Conservation (phyloP, 64 coral and sea anemone genomes). For the Actinia equina region DNA sequence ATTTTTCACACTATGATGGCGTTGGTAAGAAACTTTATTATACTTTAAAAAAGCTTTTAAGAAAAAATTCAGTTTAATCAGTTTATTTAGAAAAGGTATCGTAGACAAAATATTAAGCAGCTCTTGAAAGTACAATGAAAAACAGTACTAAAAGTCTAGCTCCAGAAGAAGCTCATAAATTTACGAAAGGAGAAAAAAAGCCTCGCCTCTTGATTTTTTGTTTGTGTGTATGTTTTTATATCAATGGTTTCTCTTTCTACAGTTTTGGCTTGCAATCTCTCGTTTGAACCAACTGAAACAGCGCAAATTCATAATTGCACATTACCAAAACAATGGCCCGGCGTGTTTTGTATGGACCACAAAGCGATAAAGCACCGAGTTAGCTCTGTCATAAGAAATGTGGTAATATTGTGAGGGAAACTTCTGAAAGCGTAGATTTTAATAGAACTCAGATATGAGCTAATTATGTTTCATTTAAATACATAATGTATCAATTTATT, state of each 20-base stretch:
- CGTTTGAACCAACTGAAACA: slow-evolving; percentile 30
- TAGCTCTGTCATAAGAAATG: slow-evolving; percentile 21
- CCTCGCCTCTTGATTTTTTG: background rate
- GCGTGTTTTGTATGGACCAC: background rate
- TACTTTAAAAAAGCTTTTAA: background rate
- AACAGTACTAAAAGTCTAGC: background rate
- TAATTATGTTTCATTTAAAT: slow-evolving; percentile 10
- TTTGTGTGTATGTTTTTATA: background rate
- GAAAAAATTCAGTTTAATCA: background rate
- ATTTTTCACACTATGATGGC: background rate
- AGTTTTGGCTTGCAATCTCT: background rate
- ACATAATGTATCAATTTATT: background rate
- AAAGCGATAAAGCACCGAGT: slow-evolving; percentile 16
- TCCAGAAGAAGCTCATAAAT: background rate
- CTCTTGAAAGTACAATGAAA: background rate
- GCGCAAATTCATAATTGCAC: slow-evolving; percentile 7
- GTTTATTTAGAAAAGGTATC: background rate
- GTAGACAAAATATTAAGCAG: background rate
- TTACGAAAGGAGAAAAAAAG: background rate
- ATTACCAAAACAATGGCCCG: slow-evolving; percentile 5
- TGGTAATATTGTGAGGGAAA: background rate
- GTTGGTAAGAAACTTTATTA: background rate
- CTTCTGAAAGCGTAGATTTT: slow-evolving; percentile 10
- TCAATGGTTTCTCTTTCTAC: slow-evolving; percentile 17
- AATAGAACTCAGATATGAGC: slow-evolving; percentile 8